phyloP scores from a whole-genome alignment of 2,113 vertebrate species.

The Austrofundulus limnaeus region DNA sequence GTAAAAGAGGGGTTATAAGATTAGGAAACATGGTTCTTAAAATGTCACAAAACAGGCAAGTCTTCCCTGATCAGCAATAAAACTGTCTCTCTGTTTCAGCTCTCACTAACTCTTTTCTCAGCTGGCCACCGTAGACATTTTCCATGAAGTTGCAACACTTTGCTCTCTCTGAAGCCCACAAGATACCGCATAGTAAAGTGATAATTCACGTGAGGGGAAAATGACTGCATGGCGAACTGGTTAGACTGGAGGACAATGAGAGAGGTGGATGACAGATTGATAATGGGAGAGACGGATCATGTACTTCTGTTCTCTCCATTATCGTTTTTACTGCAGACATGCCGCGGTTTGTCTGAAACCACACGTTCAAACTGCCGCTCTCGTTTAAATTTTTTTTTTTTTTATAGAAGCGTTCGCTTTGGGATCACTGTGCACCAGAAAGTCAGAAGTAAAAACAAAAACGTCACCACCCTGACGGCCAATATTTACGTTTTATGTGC shows the following conservation, averaged over 20 bases:
- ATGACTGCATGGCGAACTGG: constrained; percentile 53
- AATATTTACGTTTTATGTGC: constrained; percentile 32
- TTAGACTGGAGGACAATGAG: constrained; percentile 55
- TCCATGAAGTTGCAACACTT: constrained; percentile 50
- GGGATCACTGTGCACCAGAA: constrained; percentile 38
- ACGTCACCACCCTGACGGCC: constrained; percentile 20
- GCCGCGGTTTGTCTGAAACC: constrained; percentile 28
- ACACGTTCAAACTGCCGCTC: constrained; percentile 11
- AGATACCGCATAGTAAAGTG: constrained; percentile 51
- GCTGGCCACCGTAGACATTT: constrained; percentile 44
- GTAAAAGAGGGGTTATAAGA: constrained; percentile 27
- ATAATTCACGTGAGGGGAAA: constrained; percentile 52
- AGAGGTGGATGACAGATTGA: constrained; percentile 66
- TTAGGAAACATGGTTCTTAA: constrained; percentile 52
- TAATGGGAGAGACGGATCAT: constrained; percentile 54
- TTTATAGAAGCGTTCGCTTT: constrained; percentile 41
- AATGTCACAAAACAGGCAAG: constrained; percentile 34
- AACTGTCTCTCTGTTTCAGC: constrained; percentile 34
- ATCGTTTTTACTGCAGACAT: constrained; percentile 47
- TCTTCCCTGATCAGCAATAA: constrained; percentile 46
- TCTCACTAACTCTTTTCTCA: constrained; percentile 18
- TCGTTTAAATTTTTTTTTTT: too few species aligned
- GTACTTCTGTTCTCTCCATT: constrained; percentile 64
- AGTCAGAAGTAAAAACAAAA: constrained; percentile 22
- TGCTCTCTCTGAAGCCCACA: constrained; percentile 35